Base-by-base conservation (phyloP, 1,140 invertebrate species). In the Drosophila virilis region DNA sequence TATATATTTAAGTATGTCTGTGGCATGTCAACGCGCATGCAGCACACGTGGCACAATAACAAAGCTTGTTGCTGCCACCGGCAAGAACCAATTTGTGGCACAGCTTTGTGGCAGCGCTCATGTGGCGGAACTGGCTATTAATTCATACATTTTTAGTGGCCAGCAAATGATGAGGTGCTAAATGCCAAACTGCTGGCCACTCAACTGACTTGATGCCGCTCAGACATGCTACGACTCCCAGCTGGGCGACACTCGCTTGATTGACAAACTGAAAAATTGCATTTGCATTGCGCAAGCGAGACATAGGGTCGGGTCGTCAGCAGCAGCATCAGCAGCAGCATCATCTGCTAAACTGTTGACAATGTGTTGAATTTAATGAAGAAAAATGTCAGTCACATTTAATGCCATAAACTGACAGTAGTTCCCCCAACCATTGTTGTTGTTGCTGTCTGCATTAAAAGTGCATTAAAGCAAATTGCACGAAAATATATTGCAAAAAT, bases 121-220 rank as follows among this genome's bases (percentile, higher is more conserved):
- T 86, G 64, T 22, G 71, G 64, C 78, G 75, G 62, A 86, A 78
- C 83, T 78, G 55, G 33, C 64, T 61, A 81, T 74, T 79, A 86
- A 88, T 88, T 88, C 68, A 73, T 74, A 61, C 65, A 43, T 48
- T 82, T 64, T 59, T 17, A 65, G 48, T 59, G 59, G 61, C 17
- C 59, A 77, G 62, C 66, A 57, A 61, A 52, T 71, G 38, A 82
- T 86, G 67, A 74, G 84, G 79, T 89, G 83, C 58, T 89, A 89
- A 86, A 77, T 83, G 83, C 61, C 76, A 88, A 86, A 77, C 46
- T 70, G 76, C 71, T 64, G 75, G 13, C 59, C 65, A 72, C 69
- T 65, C 58, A 52, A 74, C 71, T 76, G 73, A 68, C 46, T 45
- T 60, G 70, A 82, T 78, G 62, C 65, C 40, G 37, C 32, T 32